These are phyloP conservation scores for Gopherus flavomarginatus DNA, from an alignment of 2,113 vertebrate species.

Conservation along the genomic window DNA sequence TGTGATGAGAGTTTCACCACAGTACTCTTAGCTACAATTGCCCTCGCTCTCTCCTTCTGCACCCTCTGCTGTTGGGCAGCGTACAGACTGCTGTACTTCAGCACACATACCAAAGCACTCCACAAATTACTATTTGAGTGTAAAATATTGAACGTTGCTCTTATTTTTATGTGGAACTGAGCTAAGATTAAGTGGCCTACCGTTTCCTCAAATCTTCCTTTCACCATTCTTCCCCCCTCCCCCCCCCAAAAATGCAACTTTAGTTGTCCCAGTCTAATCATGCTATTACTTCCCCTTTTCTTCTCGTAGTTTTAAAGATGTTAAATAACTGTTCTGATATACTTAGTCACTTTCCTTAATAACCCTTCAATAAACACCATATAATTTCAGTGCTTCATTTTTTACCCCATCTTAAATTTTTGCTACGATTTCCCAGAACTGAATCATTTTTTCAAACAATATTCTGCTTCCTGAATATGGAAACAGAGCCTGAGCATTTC, in stretches of 20 bases:
- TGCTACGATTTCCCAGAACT: not conserved
- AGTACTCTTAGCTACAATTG: not conserved
- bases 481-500: not conserved
- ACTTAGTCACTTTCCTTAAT: not conserved
- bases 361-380: not conserved
- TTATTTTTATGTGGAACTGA: not conserved
- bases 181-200: not conserved
- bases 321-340: not conserved
- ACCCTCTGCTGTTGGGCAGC: accelerated
- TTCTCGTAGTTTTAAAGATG: not conserved
- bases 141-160: not conserved
- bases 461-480: not conserved
- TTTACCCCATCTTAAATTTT: not conserved
- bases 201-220: not conserved
- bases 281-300: not conserved
- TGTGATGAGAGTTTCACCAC: not conserved
- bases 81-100: not conserved
- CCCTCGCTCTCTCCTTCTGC: not conserved
- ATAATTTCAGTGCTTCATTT: not conserved
- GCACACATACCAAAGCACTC: accelerated
- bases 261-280: not conserved
- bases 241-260: not conserved
- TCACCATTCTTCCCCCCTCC: not conserved
- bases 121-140: not conserved
- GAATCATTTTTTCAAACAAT: not conserved